These are phyloP conservation scores for Cetonia aurata DNA, from an alignment of 2,888 invertebrate species.

Conservation along the genomic window DNA sequence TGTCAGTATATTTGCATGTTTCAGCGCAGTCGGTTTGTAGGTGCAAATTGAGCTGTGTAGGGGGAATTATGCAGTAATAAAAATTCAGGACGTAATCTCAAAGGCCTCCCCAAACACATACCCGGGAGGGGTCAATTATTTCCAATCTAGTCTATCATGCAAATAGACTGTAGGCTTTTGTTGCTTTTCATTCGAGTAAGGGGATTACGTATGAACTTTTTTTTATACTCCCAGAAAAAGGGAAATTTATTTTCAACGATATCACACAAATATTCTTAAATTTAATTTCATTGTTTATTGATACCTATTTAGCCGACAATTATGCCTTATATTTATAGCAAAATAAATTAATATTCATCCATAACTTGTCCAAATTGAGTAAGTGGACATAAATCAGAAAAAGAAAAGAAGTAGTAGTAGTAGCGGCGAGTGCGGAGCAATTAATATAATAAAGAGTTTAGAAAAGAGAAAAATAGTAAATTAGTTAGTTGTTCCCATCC, in stretches of 20 bases:
- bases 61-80: slow-evolving; percentile 28
- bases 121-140: slow-evolving; percentile 43
- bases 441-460: too few species aligned
- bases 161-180: slow-evolving; percentile 35
- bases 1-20: slow-evolving; percentile 15
- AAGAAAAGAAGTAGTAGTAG: too few species aligned
- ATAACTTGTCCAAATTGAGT: too few species aligned
- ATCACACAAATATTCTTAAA: not conserved
- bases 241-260: not conserved
- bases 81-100: slow-evolving; percentile 40
- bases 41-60: slow-evolving; percentile 24
- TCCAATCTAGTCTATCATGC: slow-evolving; percentile 40
- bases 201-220: not conserved
- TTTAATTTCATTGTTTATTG: too few species aligned
- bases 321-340: too few species aligned
- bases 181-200: slow-evolving; percentile 8
- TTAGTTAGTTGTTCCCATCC: too few species aligned
- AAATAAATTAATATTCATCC: too few species aligned
- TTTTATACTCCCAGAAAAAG: not conserved
- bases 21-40: slow-evolving; percentile 6
- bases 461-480: too few species aligned
- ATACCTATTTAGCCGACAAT: too few species aligned
- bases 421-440: too few species aligned
- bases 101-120: slow-evolving; percentile 41
- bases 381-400: too few species aligned